These are phyloP conservation scores for Watsonalla cultraria DNA, from an alignment of 2,888 invertebrate species.

Conservation along the genomic window DNA sequence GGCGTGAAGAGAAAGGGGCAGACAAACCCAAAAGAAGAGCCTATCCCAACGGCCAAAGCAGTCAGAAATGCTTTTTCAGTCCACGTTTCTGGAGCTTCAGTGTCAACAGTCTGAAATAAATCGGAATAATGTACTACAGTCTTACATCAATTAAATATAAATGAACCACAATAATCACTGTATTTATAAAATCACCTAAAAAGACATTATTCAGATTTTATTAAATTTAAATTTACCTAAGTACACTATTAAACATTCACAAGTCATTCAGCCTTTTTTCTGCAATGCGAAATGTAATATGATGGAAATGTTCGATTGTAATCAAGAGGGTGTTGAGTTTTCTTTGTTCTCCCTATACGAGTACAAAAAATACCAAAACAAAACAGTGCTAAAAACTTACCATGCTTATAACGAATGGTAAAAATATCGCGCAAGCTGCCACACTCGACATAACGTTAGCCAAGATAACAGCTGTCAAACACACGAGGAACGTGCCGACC, in stretches of 20 bases:
- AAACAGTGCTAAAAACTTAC: conserved; percentile 21
- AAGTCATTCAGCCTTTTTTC: no score
- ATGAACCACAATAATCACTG: no score
- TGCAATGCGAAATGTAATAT: no score
- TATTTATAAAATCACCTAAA: no score
- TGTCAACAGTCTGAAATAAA: background rate
- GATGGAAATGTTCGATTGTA: no score
- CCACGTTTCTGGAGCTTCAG: conserved; percentile 23
- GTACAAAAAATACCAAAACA: no score
- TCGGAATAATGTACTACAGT: background rate
- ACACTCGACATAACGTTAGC: conserved; percentile 40
- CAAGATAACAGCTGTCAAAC: conserved; percentile 26
- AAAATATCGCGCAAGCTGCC: conserved; percentile 29
- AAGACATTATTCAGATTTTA: no score
- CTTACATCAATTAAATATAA: no score
- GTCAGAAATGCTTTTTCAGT: conserved; percentile 27
- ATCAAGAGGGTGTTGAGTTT: no score
- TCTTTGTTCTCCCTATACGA: no score
- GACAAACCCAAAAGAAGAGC: conserved; percentile 41
- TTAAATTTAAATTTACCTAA: no score
- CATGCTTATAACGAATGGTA: conserved; percentile 44
- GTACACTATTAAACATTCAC: no score
- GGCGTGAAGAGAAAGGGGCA: conserved; percentile 49
- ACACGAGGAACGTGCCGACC: conserved; percentile 27
- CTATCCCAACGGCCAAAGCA: conserved; percentile 44